A percentile compares a stretch with the other conserved stretches of the same genome.
phyloP scores from a whole-genome alignment of 2,888 invertebrate species.

The Drosophila vallismaia region DNA sequence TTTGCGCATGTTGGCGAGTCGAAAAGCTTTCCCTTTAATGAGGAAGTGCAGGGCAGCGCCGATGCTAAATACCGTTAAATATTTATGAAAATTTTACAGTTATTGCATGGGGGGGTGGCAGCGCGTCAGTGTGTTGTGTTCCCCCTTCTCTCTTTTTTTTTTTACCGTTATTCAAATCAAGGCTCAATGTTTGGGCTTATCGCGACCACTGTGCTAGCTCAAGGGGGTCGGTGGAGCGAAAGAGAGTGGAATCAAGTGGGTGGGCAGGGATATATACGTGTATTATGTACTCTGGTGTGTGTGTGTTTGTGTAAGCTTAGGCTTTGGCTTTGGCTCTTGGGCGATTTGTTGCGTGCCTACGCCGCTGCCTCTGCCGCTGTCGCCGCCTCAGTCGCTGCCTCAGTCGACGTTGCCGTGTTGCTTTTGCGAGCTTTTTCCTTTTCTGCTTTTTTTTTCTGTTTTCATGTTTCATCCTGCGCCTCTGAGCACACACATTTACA shows the following conservation, averaged over 20 bases:
- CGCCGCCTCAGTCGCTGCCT: constrained; percentile 19
- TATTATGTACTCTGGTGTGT: constrained; percentile 8
- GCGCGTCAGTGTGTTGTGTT: neutral
- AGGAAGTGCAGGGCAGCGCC: constrained; percentile 26
- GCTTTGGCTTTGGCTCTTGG: constrained; percentile 57
- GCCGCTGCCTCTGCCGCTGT: constrained; percentile 11
- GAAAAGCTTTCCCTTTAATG: constrained; percentile 31
- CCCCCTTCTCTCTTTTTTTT: constrained; percentile 7
- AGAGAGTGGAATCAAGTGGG: constrained; percentile 23
- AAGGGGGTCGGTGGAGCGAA: constrained; percentile 14
- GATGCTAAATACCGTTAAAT: constrained; percentile 17
- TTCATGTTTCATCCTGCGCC: constrained; percentile 5
- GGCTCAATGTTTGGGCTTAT: constrained; percentile 25
- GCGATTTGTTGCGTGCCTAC: constrained; percentile 73
- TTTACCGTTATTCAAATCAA: constrained; percentile 4
- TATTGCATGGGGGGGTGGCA: constrained; percentile 12
- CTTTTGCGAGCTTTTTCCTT: constrained; percentile 64
- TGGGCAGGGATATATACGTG: constrained; percentile 3
- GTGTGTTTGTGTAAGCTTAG: constrained; percentile 58
- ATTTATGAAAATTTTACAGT: constrained; percentile 41
- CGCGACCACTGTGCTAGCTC: constrained; percentile 59
- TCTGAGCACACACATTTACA: constrained; percentile 15
- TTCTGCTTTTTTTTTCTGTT: constrained; percentile 42
- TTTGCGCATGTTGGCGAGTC: constrained; percentile 15
- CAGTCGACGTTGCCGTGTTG: constrained; percentile 32